A percentile compares a stretch with the other conserved stretches of the same genome.
phyloP scores from a whole-genome alignment of 2,797 vertebrate species.

The Rhynchotus rufescens region DNA sequence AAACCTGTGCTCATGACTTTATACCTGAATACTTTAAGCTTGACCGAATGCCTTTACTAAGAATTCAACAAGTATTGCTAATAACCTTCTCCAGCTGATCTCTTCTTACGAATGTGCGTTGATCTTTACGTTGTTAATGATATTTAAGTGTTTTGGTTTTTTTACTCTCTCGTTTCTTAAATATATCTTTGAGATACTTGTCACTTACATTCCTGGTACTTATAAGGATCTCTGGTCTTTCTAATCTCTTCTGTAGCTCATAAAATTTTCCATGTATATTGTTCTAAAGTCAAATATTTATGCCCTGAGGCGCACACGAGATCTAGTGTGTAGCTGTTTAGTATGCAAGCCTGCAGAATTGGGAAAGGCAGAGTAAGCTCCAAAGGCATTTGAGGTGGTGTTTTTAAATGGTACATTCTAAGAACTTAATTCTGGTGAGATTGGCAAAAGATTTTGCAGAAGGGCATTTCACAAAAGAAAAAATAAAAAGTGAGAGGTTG shows the following conservation, averaged over 20 bases:
- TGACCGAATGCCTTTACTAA: background rate
- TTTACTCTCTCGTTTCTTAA: background rate
- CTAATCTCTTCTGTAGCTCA: background rate
- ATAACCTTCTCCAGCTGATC: background rate
- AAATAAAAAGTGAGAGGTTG: rapidly evolving
- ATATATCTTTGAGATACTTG: background rate
- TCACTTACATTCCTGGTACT: background rate
- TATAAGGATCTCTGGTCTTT: background rate
- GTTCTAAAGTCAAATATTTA: background rate
- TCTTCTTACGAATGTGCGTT: background rate
- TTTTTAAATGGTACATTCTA: background rate
- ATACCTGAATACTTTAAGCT: background rate
- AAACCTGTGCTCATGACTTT: background rate
- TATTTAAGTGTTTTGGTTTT: background rate
- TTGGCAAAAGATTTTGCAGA: background rate
- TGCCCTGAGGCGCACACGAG: background rate
- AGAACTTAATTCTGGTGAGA: background rate
- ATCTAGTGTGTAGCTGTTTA: background rate
- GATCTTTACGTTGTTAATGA: background rate
- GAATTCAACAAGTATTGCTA: background rate
- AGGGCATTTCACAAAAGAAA: background rate
- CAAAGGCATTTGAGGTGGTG: background rate
- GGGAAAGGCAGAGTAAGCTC: background rate
- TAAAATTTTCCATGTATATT: background rate
- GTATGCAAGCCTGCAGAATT: background rate